Evolutionary conservation across 2,888 invertebrate species (phyloP).

Genomic region (Spisula solida): DNA sequence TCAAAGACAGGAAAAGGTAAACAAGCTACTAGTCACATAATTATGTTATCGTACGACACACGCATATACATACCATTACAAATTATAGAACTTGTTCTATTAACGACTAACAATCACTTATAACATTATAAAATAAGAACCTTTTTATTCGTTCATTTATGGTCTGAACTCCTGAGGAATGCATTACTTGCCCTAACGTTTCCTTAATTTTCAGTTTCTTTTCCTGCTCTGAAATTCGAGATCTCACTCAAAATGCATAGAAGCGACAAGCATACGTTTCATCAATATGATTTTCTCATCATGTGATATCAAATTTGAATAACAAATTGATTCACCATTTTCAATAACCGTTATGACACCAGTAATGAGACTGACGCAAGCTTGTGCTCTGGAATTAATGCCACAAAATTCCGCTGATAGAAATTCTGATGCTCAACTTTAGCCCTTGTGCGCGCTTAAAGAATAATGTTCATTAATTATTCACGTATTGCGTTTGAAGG

Average conservation of each 20-base stretch:
- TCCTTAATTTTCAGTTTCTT: background rate
- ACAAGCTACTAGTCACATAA: too few species aligned
- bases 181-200: background rate
- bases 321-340: conserved; percentile 22
- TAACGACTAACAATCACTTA: too few species aligned
- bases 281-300: conserved; percentile 14
- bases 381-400: background rate
- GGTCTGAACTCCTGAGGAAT: background rate
- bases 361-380: conserved; percentile 7
- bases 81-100: too few species aligned
- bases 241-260: background rate
- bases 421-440: conserved; percentile 15
- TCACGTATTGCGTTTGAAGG: background rate
- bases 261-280: background rate
- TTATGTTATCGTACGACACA: too few species aligned
- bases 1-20: too few species aligned
- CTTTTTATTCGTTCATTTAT: background rate
- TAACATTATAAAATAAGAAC: too few species aligned
- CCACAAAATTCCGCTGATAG: background rate
- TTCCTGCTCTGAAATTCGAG: background rate
- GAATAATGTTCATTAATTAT: conserved; percentile 12
- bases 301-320: conserved; percentile 12
- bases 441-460: background rate
- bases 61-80: too few species aligned
- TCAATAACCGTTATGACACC: conserved; percentile 19